These are phyloP conservation scores for Odocoileus hemionus DNA, from an alignment of 2,113 vertebrate genomes.

Conservation along the genomic window DNA sequence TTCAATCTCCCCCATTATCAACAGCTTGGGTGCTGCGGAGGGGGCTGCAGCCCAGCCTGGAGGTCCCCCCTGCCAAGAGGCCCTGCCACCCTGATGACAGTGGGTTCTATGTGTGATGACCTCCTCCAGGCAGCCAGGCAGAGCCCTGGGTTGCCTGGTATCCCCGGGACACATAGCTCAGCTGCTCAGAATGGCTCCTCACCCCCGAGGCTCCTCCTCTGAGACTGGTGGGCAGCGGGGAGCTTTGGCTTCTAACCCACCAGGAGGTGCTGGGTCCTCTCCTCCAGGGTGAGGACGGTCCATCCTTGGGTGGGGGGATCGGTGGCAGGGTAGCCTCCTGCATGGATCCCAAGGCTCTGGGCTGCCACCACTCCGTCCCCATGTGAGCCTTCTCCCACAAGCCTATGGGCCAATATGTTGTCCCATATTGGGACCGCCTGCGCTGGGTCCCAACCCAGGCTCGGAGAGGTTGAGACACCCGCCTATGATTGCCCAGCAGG, in stretches of 20 bases:
- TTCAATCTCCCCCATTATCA: background rate
- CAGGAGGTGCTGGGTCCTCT: rapidly evolving
- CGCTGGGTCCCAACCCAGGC: background rate
- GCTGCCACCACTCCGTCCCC: rapidly evolving
- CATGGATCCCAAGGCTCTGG: background rate
- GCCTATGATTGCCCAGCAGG: background rate
- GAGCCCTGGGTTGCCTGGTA: background rate
- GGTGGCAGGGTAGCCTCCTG: background rate
- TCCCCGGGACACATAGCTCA: rapidly evolving
- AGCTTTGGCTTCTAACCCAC: background rate
- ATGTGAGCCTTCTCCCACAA: rapidly evolving
- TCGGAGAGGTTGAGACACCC: background rate
- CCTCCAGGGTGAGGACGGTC: background rate
- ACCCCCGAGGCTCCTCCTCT: rapidly evolving
- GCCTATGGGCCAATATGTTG: rapidly evolving
- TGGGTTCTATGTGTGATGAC: background rate
- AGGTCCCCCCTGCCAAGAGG: background rate
- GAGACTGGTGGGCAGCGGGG: rapidly evolving
- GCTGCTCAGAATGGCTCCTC: background rate
- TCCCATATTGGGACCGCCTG: rapidly evolving
- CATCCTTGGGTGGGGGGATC: background rate
- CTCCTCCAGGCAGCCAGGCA: background rate
- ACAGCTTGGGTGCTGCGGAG: slow-evolving; percentile 8
- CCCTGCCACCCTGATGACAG: background rate
- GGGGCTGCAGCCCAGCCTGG: background rate